Evolutionary conservation across 2,797 vertebrate genomes (phyloP).

Genomic region (Halcyon smyrnensis): DNA sequence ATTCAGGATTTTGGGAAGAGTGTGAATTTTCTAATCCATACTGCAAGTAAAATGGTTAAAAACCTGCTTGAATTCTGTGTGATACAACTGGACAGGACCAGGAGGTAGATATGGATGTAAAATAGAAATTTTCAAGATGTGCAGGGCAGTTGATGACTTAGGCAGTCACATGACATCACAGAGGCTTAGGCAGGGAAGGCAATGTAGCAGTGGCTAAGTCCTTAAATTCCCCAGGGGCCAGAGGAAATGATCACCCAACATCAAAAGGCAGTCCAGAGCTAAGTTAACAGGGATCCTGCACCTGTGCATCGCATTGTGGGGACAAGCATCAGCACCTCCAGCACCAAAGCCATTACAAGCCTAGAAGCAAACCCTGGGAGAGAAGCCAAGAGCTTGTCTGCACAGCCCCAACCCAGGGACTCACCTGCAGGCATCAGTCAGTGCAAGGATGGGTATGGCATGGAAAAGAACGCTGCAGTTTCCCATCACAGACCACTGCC

Average conservation of each 20-base stretch:
- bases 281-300: background rate
- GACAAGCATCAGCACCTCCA: background rate
- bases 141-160: background rate
- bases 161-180: background rate
- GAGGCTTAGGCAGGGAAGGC: background rate
- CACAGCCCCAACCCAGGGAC: background rate
- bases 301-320: accelerated
- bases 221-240: background rate
- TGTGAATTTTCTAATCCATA: background rate
- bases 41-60: background rate
- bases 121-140: background rate
- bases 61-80: background rate
- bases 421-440: accelerated
- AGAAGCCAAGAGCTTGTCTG: background rate
- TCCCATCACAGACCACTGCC: background rate
- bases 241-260: background rate
- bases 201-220: background rate
- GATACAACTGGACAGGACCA: background rate
- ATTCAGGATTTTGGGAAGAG: background rate
- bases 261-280: background rate
- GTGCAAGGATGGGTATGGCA: accelerated
- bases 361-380: background rate
- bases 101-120: too few relatives aligned
- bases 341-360: accelerated
- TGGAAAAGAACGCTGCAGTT: background rate